Base-by-base conservation (phyloP, 2,888 invertebrate species). In the Bibio marci region DNA sequence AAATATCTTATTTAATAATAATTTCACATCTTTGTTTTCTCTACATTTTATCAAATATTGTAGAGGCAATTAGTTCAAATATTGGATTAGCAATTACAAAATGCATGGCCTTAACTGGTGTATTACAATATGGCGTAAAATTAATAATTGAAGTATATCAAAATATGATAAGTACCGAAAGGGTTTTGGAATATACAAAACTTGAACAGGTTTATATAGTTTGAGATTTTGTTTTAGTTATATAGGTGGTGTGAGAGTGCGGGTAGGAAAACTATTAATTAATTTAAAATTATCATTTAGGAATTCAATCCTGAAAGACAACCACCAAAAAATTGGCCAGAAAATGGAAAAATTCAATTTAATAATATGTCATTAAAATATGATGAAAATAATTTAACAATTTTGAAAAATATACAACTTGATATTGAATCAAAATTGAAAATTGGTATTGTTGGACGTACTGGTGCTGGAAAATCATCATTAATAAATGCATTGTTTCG, bases 401-500 rank as follows among this genome's bases (percentile, higher is more conserved):
- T 87, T 10, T 66, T 91, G 4, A 83, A 76, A 49, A 69, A 79
- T 52, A 63, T 85, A 12, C 78, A 73, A 49, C 60, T 85, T 34
- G 55, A 61, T 1, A 74, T 86, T 39, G 67, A 77, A 50, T 69
- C 76, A 30, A 74, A 72, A 41, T 65, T 62, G 47, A 57, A 83
- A 76, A 71, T 83, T 41, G 83, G 83, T 12, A 78, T 85, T 46
- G 81, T 83, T 4, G 86, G 86, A 2, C 66, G 86, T 39, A 87
- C 87, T 0, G 87, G 87, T 2, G 86, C 86, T 2, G 87, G 86
- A 1, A 83, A 83, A 57, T 80, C 80, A 0, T 81, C 81, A 0
- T 60, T 83, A 12, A 79, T 83, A 44, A 72, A 80, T 0, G 80
- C 82, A 1, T 59, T 88, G 39, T 88, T 87, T 61, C 70, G 85